Conservation (phyloP, 1,140 invertebrate species). For the Harlomillsia oculata region DNA sequence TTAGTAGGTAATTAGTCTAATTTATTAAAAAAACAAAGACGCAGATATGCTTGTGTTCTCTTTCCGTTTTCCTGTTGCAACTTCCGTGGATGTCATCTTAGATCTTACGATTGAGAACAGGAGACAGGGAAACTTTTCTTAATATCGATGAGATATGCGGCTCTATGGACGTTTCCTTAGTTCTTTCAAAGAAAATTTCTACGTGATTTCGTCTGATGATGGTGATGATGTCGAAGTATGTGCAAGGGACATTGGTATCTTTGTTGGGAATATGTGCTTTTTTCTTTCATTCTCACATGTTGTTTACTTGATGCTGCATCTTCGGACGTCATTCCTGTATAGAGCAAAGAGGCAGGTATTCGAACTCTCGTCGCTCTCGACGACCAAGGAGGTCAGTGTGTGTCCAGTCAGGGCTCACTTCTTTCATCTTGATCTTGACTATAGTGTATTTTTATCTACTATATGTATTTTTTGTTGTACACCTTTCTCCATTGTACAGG, state of each 20-base stretch:
- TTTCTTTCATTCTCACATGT: not conserved
- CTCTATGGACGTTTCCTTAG: not conserved
- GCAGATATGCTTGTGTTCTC: too few relatives aligned
- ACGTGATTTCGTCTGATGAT: not conserved
- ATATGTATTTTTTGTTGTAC: too few relatives aligned
- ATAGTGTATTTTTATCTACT: too few relatives aligned
- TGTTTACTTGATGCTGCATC: constrained; percentile 2
- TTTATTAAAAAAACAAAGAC: too few relatives aligned
- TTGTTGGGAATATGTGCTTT: not conserved
- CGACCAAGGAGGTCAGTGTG: constrained; percentile 99
- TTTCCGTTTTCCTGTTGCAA: not conserved
- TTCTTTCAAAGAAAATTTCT: not conserved
- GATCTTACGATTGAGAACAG: not conserved
- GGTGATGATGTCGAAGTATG: not conserved
- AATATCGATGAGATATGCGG: not conserved
- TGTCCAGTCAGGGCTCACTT: too few relatives aligned
- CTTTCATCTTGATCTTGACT: too few relatives aligned
- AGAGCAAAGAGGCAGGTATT: constrained; percentile 99
- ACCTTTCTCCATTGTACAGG: too few relatives aligned
- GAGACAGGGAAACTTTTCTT: not conserved
- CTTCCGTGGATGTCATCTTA: not conserved
- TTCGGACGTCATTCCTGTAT: constrained; percentile 46
- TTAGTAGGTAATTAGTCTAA: too few relatives aligned
- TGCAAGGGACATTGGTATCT: not conserved
- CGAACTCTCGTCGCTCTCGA: constrained; percentile 97